A percentile compares a stretch with the other conserved stretches of the same genome.
Conservation (phyloP, 2,113 vertebrate genomes). For the Phoenicopterus ruber region DNA sequence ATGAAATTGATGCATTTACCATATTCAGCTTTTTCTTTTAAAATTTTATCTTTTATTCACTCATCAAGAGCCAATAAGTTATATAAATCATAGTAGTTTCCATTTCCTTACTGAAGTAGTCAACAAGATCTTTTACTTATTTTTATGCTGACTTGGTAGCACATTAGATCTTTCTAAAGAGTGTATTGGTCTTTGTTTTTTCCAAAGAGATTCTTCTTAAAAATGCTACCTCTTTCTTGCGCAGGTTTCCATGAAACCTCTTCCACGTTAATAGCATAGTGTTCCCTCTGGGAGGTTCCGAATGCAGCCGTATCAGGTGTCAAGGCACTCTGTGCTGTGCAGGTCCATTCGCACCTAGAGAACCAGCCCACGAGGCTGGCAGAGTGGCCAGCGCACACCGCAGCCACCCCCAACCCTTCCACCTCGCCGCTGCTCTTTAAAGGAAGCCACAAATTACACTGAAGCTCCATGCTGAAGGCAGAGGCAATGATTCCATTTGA, state of each 20-base stretch:
- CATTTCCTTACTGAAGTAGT: conserved; percentile 54
- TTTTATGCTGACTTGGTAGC: conserved; percentile 19
- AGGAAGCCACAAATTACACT: not conserved
- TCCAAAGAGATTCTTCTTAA: not conserved
- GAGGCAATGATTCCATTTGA: conserved; percentile 52
- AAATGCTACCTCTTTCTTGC: not conserved
- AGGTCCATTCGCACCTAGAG: not conserved
- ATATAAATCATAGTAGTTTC: conserved; percentile 61
- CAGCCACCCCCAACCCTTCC: not conserved
- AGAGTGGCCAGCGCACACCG: not conserved
- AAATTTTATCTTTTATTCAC: conserved; percentile 72
- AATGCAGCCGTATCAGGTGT: not conserved
- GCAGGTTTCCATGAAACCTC: not conserved
- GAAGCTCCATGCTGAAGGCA: conserved; percentile 10
- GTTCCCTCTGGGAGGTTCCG: not conserved
- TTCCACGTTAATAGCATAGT: rapidly evolving
- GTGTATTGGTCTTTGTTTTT: not conserved
- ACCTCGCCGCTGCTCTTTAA: not conserved
- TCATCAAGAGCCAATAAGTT: conserved; percentile 77
- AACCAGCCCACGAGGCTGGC: not conserved
- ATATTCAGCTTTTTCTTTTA: conserved; percentile 56
- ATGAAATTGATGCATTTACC: conserved; percentile 38
- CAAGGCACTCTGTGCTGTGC: not conserved
- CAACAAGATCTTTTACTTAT: not conserved
- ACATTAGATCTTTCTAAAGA: not conserved